A percentile compares a stretch with the other conserved stretches of the same genome.
These are phyloP conservation scores for Ophraella communa DNA, from an alignment of 2,888 invertebrate species.

Conservation along the genomic window DNA sequence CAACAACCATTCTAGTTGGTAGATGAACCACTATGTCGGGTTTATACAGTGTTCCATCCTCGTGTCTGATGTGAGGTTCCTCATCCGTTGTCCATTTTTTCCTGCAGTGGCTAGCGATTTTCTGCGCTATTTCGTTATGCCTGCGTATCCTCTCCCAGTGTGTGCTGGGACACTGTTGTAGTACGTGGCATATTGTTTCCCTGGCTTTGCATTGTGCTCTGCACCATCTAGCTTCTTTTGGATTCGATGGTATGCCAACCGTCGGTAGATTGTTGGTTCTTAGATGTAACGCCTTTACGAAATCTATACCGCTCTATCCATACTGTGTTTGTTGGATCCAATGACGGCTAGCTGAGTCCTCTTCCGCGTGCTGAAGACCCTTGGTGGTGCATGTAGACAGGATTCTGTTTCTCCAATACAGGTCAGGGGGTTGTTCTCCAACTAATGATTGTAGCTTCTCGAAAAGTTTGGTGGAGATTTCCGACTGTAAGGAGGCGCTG, in stretches of 20 bases:
- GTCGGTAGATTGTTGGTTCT: slow-evolving; percentile 29
- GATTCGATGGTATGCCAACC: slow-evolving; percentile 23
- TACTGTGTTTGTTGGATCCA: slow-evolving; percentile 25
- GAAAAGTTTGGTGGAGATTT: background rate
- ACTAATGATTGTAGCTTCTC: slow-evolving; percentile 12
- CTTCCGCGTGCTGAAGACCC: background rate
- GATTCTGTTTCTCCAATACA: slow-evolving; percentile 4
- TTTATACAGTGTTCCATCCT: slow-evolving; percentile 38
- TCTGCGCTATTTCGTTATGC: slow-evolving; percentile 24
- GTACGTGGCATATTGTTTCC: slow-evolving; percentile 26
- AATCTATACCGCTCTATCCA: slow-evolving; percentile 25
- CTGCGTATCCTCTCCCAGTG: slow-evolving; percentile 19
- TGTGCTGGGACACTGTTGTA: slow-evolving; percentile 33
- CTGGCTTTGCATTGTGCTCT: slow-evolving; percentile 15
- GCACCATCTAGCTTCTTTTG: background rate
- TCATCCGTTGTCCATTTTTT: slow-evolving; percentile 27
- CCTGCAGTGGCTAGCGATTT: slow-evolving; percentile 10
- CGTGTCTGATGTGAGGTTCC: slow-evolving; percentile 38
- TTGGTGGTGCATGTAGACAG: background rate
- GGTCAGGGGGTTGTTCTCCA: slow-evolving; percentile 14
- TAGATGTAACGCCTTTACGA: slow-evolving; percentile 25
- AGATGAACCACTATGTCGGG: slow-evolving; percentile 40
- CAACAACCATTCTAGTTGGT: too few species aligned
- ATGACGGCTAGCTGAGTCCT: background rate
- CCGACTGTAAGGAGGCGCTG: slow-evolving; percentile 19